Conservation (phyloP, 64 coral and sea anemone species). For the Actinia tenebrosa region DNA sequence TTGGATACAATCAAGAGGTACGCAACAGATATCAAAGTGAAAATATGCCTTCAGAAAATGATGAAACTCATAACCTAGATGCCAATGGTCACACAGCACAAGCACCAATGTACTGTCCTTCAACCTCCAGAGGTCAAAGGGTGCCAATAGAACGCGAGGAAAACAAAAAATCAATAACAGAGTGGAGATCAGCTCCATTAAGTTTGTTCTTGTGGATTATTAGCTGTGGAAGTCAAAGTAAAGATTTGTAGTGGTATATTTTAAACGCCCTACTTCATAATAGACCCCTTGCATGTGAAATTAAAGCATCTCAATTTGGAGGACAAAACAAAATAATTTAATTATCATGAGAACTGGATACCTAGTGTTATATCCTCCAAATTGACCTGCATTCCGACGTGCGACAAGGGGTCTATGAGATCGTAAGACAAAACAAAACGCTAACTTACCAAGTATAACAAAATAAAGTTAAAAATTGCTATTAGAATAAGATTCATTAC, state of each 20-base stretch:
- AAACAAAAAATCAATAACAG: background rate
- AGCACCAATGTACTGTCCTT: background rate
- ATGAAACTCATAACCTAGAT: background rate
- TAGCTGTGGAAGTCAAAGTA: background rate
- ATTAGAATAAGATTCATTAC: no score
- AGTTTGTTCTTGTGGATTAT: background rate
- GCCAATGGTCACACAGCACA: background rate
- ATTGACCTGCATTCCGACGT: no score
- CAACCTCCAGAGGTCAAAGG: background rate
- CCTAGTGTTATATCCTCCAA: no score
- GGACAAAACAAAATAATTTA: no score
- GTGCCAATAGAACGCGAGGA: background rate
- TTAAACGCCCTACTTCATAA: no score
- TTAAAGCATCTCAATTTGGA: no score
- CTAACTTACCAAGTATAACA: no score
- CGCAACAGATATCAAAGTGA: background rate
- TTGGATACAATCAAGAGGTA: background rate
- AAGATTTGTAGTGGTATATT: background rate
- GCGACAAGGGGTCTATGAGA: no score
- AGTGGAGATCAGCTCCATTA: background rate
- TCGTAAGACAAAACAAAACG: no score
- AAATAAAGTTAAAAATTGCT: no score
- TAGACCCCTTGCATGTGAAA: no score
- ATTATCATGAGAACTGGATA: no score
- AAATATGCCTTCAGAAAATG: background rate